Conservation (phyloP, 2,888 invertebrate species). For the Tricholauxania praeusta region DNA sequence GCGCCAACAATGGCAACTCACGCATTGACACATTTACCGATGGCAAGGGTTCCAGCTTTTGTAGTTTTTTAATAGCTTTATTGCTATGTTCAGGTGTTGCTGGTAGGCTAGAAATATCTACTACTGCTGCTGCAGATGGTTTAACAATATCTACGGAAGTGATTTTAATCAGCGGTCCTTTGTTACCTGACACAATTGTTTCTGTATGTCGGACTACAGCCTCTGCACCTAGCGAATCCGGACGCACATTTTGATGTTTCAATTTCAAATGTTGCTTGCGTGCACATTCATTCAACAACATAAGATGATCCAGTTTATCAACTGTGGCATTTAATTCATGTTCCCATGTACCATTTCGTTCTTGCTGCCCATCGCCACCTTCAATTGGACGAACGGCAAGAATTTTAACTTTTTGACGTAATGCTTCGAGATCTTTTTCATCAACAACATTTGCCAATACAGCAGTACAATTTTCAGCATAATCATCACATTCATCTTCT, state of each 20-base stretch:
- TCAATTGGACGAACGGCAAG: slow-evolving; percentile 81
- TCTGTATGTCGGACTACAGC: slow-evolving; percentile 50
- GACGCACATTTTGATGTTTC: slow-evolving; percentile 49
- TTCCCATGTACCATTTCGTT: slow-evolving; percentile 76
- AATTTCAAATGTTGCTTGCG: slow-evolving; percentile 51
- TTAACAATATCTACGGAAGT: slow-evolving; percentile 23
- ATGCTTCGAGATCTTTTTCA: slow-evolving; percentile 74
- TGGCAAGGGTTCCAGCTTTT: slow-evolving; percentile 65
- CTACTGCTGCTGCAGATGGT: slow-evolving; percentile 19
- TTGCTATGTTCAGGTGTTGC: slow-evolving; percentile 62
- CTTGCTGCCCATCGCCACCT: slow-evolving; percentile 77
- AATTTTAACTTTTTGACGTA: slow-evolving; percentile 78
- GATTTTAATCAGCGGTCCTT: slow-evolving; percentile 51
- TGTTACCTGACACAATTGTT: slow-evolving; percentile 36
- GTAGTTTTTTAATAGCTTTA: slow-evolving; percentile 62
- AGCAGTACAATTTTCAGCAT: slow-evolving; percentile 42
- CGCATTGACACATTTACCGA: slow-evolving; percentile 67
- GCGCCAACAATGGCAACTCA: slow-evolving; percentile 65
- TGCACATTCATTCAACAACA: slow-evolving; percentile 74
- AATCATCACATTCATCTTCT: slow-evolving; percentile 47
- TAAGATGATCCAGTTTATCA: slow-evolving; percentile 80
- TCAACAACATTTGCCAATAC: slow-evolving; percentile 56
- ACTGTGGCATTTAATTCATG: slow-evolving; percentile 81
- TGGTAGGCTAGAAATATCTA: slow-evolving; percentile 57
- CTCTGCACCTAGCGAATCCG: slow-evolving; percentile 61